Evolutionary conservation across 1,140 invertebrate species (phyloP), one percentile per base, ranked within the genome.

Genomic region (Nasonia longicornis): DNA sequence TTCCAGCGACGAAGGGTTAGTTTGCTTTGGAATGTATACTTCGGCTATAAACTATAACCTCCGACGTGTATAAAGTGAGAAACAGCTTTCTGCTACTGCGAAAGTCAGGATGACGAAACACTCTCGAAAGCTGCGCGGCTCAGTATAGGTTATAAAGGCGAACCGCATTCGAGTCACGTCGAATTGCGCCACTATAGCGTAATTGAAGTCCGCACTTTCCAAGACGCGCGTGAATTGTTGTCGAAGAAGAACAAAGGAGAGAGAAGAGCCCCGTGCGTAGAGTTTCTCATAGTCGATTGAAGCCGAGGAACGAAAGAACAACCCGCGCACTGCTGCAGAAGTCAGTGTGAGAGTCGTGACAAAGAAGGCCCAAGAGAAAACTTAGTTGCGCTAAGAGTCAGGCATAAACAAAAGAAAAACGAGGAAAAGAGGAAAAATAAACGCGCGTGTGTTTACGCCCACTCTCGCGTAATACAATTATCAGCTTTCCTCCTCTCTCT

Each of bases 281-380:
- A 12, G 16, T 79, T 73, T 72, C 20, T 35, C 52, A 52, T 75
- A 14, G 22, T 26, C 75, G 73, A 80, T 67, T 69, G 70, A 26
- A 75, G 58, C 35, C 22, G 7, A 35, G 63, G 42, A 74, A 80
- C 22, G 63, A 79, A 64, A 66, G 16, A 58, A 35, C 70, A 10
- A 14, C 22, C 22, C 79, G 58, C 16, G 20, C 63, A 35, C 31
- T 4, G 31, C 31, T 35, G 52, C 20, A 58, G 52, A 20, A 58
- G 52, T 58, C 52, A 16, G 16, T 58, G 1, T 1, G 16, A 16
- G 45, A 48, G 52, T 58, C 52, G n/a, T 77, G 80, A 81, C 80
- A 71, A 81, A 71, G 45, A 71, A 64, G 35, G 12, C 26, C 70
- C 70, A n/a, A 45, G 31, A 38, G 35, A 72, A 20, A 72, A 20